phyloP scores from a whole-genome alignment of 2,113 vertebrate genomes.

The Tetrao urogallus region DNA sequence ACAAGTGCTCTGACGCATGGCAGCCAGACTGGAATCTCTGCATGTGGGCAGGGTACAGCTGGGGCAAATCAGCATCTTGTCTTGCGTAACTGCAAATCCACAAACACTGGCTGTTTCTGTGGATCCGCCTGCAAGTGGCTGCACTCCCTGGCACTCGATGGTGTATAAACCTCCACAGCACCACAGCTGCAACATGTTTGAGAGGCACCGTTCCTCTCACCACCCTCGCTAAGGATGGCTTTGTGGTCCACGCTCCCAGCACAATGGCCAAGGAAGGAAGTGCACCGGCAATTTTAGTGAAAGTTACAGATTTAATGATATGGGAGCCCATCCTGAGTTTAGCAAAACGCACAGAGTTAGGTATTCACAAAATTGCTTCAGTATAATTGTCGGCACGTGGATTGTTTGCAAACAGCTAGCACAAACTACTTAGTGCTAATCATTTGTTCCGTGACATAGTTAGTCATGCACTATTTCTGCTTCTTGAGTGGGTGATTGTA shows the following conservation, averaged over 20 bases:
- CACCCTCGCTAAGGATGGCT: fast-evolving
- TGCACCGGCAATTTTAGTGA: background rate
- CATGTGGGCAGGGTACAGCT: background rate
- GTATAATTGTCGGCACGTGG: constrained; percentile 28
- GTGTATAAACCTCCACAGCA: background rate
- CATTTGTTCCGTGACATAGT: constrained; percentile 56
- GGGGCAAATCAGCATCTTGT: background rate
- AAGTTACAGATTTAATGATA: constrained; percentile 13
- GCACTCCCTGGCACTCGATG: background rate
- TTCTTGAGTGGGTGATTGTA: constrained; percentile 59
- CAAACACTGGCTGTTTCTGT: background rate
- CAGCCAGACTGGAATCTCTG: background rate
- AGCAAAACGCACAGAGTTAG: constrained; percentile 51
- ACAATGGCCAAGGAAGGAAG: background rate
- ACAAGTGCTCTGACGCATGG: fast-evolving
- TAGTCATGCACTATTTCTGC: constrained; percentile 64
- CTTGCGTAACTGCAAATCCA: fast-evolving
- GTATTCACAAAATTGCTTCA: constrained; percentile 54
- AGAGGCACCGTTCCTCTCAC: background rate
- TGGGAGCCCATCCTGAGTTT: constrained; percentile 12
- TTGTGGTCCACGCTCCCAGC: background rate
- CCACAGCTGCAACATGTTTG: background rate
- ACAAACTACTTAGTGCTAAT: constrained; percentile 66
- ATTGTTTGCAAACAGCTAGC: constrained; percentile 69
- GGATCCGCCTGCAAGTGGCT: fast-evolving